phyloP scores from a whole-genome alignment of 2,888 invertebrate genomes.

The Diadromus collaris region DNA sequence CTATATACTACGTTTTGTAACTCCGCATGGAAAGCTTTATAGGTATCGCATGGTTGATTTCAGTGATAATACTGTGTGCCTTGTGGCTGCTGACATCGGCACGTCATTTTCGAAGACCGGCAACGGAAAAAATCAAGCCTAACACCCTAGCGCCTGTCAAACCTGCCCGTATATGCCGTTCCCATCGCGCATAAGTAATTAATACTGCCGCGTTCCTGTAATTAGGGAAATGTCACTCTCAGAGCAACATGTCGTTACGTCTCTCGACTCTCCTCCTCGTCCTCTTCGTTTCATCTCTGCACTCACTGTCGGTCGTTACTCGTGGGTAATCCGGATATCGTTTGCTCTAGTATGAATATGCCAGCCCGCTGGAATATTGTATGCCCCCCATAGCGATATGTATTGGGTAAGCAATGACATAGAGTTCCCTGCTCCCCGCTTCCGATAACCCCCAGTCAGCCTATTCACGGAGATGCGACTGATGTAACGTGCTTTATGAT shows the following conservation, averaged over 20 bases:
- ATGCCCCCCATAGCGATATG: conserved; percentile 16
- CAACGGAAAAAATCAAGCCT: background rate
- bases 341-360: conserved; percentile 19
- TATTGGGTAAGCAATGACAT: conserved; percentile 20
- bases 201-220: conserved; percentile 20
- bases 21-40: background rate
- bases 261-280: conserved; percentile 16
- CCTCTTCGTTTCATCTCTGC: conserved; percentile 31
- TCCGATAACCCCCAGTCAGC: background rate
- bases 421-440: background rate
- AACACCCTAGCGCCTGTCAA: background rate
- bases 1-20: background rate
- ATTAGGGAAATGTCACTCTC: conserved; percentile 33
- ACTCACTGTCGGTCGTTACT: conserved; percentile 10
- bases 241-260: conserved; percentile 23
- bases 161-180: background rate
- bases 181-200: conserved; percentile 26
- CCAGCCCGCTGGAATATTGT: conserved; percentile 30
- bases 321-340: conserved; percentile 42
- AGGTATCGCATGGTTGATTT: background rate
- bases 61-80: background rate
- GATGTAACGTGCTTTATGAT: conserved; percentile 20
- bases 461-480: conserved; percentile 25
- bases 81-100: background rate
- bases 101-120: background rate